phyloP scores from a whole-genome alignment of 2,113 vertebrate genomes.

The Porphyrio hochstetteri region DNA sequence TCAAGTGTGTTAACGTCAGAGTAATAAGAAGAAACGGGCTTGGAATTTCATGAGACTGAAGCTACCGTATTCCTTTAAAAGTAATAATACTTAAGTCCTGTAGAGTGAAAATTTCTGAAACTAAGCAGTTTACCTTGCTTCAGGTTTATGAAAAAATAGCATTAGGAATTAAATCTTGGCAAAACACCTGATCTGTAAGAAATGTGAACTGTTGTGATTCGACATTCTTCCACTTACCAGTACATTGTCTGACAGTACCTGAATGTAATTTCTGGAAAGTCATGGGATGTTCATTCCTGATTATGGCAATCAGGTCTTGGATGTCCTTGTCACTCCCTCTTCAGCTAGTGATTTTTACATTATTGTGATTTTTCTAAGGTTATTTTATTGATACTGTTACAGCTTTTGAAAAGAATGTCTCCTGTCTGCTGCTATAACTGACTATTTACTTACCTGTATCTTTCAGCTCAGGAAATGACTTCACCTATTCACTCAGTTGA shows the following conservation, averaged over 20 bases:
- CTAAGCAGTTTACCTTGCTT: not conserved
- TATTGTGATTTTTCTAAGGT: constrained; percentile 69
- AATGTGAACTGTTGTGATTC: constrained; percentile 36
- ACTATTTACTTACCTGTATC: constrained; percentile 75
- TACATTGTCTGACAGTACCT: constrained; percentile 65
- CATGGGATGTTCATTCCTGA: constrained; percentile 51
- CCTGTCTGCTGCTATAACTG: constrained; percentile 79
- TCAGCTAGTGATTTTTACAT: constrained; percentile 49
- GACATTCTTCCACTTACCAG: constrained; percentile 34
- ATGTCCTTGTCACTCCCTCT: constrained; percentile 36
- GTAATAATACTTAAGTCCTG: not conserved
- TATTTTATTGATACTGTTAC: constrained; percentile 72
- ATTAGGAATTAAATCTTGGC: constrained; percentile 23
- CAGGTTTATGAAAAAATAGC: constrained; percentile 4
- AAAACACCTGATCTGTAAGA: constrained; percentile 26
- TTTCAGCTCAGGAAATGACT: constrained; percentile 82
- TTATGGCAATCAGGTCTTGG: constrained; percentile 58
- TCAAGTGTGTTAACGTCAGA: not conserved
- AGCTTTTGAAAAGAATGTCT: constrained; percentile 63
- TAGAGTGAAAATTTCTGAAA: constrained; percentile 22
- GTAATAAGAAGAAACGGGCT: not conserved
- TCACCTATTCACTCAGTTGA: constrained; percentile 68
- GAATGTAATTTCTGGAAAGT: constrained; percentile 69
- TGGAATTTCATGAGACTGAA: not conserved
- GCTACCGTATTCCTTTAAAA: not conserved